phyloP scores from a whole-genome alignment of 2,888 invertebrate genomes.

The Cheilosia vulpina region DNA sequence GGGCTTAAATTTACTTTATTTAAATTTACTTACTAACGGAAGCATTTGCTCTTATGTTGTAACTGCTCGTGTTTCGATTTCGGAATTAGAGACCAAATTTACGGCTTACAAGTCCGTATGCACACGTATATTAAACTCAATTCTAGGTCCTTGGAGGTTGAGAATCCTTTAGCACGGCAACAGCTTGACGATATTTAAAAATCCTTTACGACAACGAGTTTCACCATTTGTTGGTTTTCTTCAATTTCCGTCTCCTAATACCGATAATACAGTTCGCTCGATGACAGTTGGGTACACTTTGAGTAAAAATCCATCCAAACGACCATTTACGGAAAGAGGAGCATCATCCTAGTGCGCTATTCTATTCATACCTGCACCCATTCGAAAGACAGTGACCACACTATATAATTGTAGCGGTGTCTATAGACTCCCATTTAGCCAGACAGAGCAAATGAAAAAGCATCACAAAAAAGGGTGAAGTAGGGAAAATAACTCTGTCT shows the following conservation, averaged over 20 bases:
- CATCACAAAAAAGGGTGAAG: constrained; percentile 34
- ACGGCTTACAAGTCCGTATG: too few relatives aligned
- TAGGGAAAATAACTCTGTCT: constrained; percentile 29
- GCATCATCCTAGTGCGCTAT: not conserved
- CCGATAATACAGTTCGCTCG: constrained; percentile 30
- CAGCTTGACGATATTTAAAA: too few relatives aligned
- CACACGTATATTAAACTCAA: too few relatives aligned
- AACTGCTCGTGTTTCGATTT: too few relatives aligned
- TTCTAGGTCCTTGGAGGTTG: too few relatives aligned
- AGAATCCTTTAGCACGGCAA: too few relatives aligned
- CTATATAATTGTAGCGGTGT: constrained; percentile 14
- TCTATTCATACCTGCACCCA: not conserved
- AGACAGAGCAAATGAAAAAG: constrained; percentile 44
- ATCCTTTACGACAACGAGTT: too few relatives aligned
- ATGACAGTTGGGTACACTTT: constrained; percentile 21
- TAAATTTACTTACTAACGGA: too few relatives aligned
- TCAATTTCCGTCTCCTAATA: too few relatives aligned
- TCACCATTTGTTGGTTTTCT: not conserved
- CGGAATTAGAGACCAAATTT: too few relatives aligned
- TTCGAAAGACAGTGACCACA: constrained; percentile 30
- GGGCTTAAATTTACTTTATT: too few relatives aligned
- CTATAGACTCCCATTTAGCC: not conserved
- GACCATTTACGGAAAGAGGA: constrained; percentile 9
- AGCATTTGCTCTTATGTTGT: too few relatives aligned
- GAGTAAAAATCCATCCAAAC: not conserved